phyloP scores from a whole-genome alignment of 1,140 invertebrate species.

The Limonius californicus region DNA sequence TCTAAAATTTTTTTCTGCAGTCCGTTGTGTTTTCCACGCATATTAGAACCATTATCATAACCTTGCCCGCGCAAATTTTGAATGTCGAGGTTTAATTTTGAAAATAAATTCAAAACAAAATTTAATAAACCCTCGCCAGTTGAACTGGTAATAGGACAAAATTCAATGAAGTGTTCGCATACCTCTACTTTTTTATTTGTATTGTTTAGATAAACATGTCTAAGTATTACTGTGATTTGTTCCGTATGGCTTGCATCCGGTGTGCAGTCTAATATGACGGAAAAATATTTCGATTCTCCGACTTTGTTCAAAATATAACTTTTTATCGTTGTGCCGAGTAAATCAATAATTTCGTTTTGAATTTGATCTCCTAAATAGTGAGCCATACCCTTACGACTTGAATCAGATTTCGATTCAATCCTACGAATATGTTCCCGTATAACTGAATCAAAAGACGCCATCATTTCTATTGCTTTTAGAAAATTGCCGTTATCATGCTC shows the following conservation, averaged over 20 bases:
- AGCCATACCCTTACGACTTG: slow-evolving; percentile 19
- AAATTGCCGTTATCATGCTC: slow-evolving; percentile 27
- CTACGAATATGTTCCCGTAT: slow-evolving; percentile 15
- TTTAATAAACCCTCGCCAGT: background rate
- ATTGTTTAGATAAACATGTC: slow-evolving; percentile 35
- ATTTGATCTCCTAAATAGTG: slow-evolving; percentile 32
- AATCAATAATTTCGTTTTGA: slow-evolving; percentile 36
- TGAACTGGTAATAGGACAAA: background rate
- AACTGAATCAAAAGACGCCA: slow-evolving; percentile 21
- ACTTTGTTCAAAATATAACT: slow-evolving; percentile 27
- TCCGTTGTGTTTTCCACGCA: slow-evolving; percentile 38
- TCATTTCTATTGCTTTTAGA: slow-evolving; percentile 23
- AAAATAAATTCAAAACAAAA: background rate
- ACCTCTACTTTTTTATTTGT: background rate
- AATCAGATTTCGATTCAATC: background rate
- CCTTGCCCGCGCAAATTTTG: slow-evolving; percentile 38
- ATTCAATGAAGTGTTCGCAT: background rate
- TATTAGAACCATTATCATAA: slow-evolving; percentile 44
- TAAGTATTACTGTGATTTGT: slow-evolving; percentile 25
- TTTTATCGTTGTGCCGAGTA: slow-evolving; percentile 28
- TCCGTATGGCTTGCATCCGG: slow-evolving; percentile 35
- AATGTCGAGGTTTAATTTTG: background rate
- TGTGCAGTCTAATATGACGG: slow-evolving; percentile 38
- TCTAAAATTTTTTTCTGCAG: slow-evolving; percentile 28
- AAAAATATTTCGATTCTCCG: slow-evolving; percentile 36